phyloP scores from a whole-genome alignment of 2,888 invertebrate species.

The Caenorhabditis angaria region DNA sequence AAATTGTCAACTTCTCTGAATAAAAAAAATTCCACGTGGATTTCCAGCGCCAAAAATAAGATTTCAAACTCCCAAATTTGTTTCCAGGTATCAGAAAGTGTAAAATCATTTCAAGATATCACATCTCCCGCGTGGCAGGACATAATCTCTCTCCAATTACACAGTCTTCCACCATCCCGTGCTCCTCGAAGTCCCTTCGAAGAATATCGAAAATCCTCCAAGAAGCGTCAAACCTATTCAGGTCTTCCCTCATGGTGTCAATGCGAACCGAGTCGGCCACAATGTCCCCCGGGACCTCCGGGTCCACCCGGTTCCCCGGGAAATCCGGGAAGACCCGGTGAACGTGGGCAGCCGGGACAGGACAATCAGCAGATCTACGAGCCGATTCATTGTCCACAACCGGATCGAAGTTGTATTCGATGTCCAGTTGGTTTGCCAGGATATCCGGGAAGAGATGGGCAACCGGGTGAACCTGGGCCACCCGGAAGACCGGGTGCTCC shows the following conservation, averaged over 20 bases:
- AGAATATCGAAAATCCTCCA: conserved; percentile 25
- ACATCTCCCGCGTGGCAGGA: conserved; percentile 41
- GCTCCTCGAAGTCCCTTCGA: conserved; percentile 26
- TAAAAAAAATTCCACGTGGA: neutral
- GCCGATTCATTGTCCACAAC: conserved; percentile 28
- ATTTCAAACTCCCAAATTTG: too few species aligned
- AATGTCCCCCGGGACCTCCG: conserved; percentile 42
- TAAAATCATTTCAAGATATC: conserved; percentile 33
- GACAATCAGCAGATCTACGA: conserved; percentile 39
- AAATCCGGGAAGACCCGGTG: conserved; percentile 27
- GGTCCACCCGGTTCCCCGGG: conserved; percentile 36
- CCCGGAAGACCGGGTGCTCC: conserved; percentile 39
- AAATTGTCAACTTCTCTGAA: neutral
- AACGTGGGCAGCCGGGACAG: conserved; percentile 27
- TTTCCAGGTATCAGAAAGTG: conserved; percentile 29
- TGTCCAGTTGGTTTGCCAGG: conserved; percentile 31
- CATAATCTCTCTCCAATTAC: conserved; percentile 33
- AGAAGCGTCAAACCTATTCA: conserved; percentile 38
- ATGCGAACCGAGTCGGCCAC: conserved; percentile 37
- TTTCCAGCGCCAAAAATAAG: too few species aligned
- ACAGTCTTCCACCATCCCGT: conserved; percentile 20
- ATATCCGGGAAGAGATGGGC: conserved; percentile 39
- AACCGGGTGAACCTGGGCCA: conserved; percentile 35
- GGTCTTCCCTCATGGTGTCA: conserved; percentile 37
- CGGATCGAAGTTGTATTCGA: conserved; percentile 21